A percentile compares a stretch with the other conserved stretches of the same genome.
Conservation (phyloP, 2,888 invertebrate species). For the Drosophila multiciliata region DNA sequence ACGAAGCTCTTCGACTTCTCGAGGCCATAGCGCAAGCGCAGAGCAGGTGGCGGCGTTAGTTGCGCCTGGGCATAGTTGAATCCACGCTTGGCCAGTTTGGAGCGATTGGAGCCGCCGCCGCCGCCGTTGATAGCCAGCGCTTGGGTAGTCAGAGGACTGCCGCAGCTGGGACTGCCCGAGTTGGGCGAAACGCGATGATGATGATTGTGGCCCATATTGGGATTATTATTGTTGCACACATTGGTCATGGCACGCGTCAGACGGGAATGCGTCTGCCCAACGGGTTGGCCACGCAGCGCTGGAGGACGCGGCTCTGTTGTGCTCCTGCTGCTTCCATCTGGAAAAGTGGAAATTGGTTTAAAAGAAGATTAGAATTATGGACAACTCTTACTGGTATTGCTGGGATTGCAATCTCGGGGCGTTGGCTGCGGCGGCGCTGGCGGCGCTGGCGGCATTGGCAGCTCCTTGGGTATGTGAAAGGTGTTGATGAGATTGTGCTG, state of each 20-base stretch:
- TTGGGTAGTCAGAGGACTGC: conserved; percentile 75
- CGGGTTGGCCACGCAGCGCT: conserved; percentile 51
- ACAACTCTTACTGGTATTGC: conserved; percentile 29
- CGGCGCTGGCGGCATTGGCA: conserved; percentile 39
- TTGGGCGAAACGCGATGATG: conserved; percentile 55
- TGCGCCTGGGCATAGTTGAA: conserved; percentile 71
- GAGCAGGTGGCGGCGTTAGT: conserved; percentile 66
- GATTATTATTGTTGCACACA: conserved; percentile 33
- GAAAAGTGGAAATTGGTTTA: neutral
- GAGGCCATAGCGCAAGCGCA: conserved; percentile 70
- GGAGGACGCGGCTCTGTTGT: conserved; percentile 23
- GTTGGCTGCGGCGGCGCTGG: conserved; percentile 36
- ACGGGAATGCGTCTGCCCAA: conserved; percentile 24
- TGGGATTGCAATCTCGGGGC: conserved; percentile 41
- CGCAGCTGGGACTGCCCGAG: conserved; percentile 62
- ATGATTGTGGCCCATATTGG: conserved; percentile 24
- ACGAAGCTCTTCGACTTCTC: conserved; percentile 84
- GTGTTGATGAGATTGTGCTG: conserved; percentile 95
- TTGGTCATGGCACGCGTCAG: conserved; percentile 66
- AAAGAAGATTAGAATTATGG: neutral
- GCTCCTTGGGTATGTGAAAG: conserved; percentile 84
- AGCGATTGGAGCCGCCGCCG: conserved; percentile 45
- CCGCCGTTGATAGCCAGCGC: conserved; percentile 67
- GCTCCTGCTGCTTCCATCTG: conserved; percentile 13
- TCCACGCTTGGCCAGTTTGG: conserved; percentile 68